Evolutionary conservation across 2,888 invertebrate species (phyloP).

Genomic region (Dynastes tityus): DNA sequence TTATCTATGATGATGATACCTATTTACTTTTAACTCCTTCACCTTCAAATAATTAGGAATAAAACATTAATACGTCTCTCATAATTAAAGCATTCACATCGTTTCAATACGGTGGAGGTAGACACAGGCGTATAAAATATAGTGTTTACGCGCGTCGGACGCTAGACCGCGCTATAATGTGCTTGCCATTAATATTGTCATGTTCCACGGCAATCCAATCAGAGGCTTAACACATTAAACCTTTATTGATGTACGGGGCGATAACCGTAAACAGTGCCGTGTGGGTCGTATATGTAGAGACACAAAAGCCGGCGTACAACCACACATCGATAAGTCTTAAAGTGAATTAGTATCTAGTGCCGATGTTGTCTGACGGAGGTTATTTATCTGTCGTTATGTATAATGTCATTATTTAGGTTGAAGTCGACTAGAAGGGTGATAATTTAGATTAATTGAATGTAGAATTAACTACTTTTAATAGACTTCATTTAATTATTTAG

Average conservation of each 20-base stretch:
- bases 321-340: conserved; percentile 34
- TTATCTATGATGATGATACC: too few species aligned
- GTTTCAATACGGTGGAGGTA: background rate
- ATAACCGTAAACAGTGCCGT: conserved; percentile 32
- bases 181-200: conserved; percentile 37
- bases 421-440: background rate
- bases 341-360: conserved; percentile 19
- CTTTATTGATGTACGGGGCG: conserved; percentile 30
- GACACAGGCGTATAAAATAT: background rate
- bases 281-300: background rate
- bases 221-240: conserved; percentile 36
- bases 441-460: background rate
- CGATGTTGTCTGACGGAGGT: background rate
- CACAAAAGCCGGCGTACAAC: conserved; percentile 18
- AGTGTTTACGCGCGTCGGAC: conserved; percentile 15
- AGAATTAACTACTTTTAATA: background rate
- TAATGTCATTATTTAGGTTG: background rate
- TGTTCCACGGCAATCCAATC: conserved; percentile 41
- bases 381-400: conserved; percentile 6
- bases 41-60: background rate
- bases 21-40: background rate
- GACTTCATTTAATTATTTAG: background rate
- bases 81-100: background rate
- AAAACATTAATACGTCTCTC: background rate
- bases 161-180: conserved; percentile 23